phyloP scores from a whole-genome alignment of 2,113 vertebrate species.

The Rafetus swinhoei region DNA sequence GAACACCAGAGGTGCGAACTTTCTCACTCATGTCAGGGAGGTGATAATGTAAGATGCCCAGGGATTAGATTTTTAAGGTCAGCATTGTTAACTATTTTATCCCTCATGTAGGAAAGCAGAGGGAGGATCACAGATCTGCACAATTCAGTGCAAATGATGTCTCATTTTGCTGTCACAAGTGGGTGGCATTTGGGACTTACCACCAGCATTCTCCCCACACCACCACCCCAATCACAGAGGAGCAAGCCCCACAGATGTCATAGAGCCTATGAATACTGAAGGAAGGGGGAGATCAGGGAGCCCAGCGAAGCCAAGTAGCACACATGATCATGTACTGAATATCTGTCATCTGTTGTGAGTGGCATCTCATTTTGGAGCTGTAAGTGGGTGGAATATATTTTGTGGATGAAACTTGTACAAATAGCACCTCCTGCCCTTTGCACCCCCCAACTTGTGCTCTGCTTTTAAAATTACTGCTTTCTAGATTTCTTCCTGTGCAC shows the following conservation, averaged over 20 bases:
- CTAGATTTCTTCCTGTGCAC: neutral
- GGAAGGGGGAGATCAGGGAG: neutral
- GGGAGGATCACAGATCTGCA: neutral
- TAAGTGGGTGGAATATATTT: neutral
- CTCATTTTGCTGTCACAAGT: neutral
- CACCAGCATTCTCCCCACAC: neutral
- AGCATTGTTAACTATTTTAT: neutral
- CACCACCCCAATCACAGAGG: neutral
- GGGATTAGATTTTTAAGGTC: neutral
- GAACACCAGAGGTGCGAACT: neutral
- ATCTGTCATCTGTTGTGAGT: neutral
- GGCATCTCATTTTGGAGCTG: neutral
- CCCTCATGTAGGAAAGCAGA: neutral
- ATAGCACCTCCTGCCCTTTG: neutral
- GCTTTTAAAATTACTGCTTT: neutral
- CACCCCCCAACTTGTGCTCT: too few relatives aligned
- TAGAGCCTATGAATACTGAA: neutral
- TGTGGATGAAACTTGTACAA: neutral
- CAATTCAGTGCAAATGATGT: neutral
- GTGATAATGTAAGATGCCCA: neutral
- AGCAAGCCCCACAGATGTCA: neutral
- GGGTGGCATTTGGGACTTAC: neutral
- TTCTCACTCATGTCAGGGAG: neutral
- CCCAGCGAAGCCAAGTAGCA: neutral
- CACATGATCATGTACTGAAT: neutral